These are phyloP conservation scores for Parambassis ranga DNA, from an alignment of 2,797 vertebrate genomes.

Conservation along the genomic window DNA sequence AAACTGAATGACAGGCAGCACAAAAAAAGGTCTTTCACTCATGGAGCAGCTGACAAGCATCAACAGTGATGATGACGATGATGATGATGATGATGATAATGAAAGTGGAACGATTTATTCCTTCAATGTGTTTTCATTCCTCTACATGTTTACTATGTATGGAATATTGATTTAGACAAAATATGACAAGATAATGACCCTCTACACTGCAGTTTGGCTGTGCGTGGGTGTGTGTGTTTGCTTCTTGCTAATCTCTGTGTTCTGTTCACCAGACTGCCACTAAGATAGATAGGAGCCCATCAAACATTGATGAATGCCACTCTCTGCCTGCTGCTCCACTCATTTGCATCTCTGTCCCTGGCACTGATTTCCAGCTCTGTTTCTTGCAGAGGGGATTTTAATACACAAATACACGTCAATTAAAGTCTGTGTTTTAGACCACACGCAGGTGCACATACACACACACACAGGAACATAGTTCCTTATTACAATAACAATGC, in stretches of 20 bases:
- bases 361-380: slow-evolving; percentile 47
- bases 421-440: slow-evolving; percentile 12
- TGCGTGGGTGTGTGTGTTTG: slow-evolving; percentile 8
- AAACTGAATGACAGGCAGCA: slow-evolving; percentile 33
- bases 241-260: slow-evolving; percentile 12
- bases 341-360: slow-evolving; percentile 60
- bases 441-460: neutral
- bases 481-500: slow-evolving; percentile 20
- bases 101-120: slow-evolving; percentile 23
- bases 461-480: slow-evolving; percentile 5
- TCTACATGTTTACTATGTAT: slow-evolving; percentile 30
- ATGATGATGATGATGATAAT: slow-evolving; percentile 9
- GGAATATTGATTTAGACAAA: slow-evolving; percentile 39
- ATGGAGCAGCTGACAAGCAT: slow-evolving; percentile 10
- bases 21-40: slow-evolving; percentile 24
- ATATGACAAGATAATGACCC: slow-evolving; percentile 22
- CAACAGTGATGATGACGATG: neutral
- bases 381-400: slow-evolving; percentile 19
- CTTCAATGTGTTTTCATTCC: slow-evolving; percentile 21
- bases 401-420: slow-evolving; percentile 22
- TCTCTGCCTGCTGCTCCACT: slow-evolving; percentile 56
- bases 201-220: neutral
- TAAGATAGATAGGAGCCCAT: slow-evolving; percentile 59
- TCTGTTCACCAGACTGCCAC: slow-evolving; percentile 32
- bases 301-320: slow-evolving; percentile 76